These are phyloP conservation scores for Poicephalus meyeri DNA, from an alignment of 2,113 vertebrate genomes.

Conservation along the genomic window DNA sequence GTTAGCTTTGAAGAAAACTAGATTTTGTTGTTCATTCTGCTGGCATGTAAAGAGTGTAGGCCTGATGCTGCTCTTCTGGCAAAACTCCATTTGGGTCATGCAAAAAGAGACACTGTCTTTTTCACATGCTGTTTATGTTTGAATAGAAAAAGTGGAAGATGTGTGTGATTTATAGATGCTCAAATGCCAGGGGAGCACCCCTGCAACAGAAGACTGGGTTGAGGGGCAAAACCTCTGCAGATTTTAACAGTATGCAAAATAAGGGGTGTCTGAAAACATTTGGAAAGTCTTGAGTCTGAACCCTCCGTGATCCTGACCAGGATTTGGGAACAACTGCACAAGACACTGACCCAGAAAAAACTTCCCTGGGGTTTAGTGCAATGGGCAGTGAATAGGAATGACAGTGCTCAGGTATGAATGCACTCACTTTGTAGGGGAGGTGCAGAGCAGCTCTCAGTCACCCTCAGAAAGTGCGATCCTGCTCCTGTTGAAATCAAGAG, in stretches of 20 bases:
- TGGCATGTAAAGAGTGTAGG: neutral
- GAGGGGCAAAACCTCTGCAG: neutral
- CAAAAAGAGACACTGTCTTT: neutral
- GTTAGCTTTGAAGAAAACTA: slow-evolving; percentile 18
- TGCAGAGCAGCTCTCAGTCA: neutral
- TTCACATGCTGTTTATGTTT: neutral
- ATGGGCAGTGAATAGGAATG: neutral
- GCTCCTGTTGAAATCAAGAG: neutral
- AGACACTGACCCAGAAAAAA: slow-evolving; percentile 46
- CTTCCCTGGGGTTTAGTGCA: slow-evolving; percentile 25
- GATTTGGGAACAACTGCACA: neutral
- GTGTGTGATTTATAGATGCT: neutral
- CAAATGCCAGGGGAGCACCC: neutral
- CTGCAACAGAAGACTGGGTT: neutral
- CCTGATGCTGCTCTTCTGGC: neutral
- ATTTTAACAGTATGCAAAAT: neutral
- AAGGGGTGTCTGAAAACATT: neutral
- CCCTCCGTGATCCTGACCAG: neutral
- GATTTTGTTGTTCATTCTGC: neutral
- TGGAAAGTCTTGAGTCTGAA: neutral
- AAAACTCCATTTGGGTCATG: neutral
- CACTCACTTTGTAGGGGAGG: neutral
- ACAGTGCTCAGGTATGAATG: neutral
- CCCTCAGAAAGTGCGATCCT: neutral
- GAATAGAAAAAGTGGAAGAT: neutral